These are phyloP conservation scores for Myotis vivesi DNA, from an alignment of 2,797 vertebrate genomes.

Conservation along the genomic window DNA sequence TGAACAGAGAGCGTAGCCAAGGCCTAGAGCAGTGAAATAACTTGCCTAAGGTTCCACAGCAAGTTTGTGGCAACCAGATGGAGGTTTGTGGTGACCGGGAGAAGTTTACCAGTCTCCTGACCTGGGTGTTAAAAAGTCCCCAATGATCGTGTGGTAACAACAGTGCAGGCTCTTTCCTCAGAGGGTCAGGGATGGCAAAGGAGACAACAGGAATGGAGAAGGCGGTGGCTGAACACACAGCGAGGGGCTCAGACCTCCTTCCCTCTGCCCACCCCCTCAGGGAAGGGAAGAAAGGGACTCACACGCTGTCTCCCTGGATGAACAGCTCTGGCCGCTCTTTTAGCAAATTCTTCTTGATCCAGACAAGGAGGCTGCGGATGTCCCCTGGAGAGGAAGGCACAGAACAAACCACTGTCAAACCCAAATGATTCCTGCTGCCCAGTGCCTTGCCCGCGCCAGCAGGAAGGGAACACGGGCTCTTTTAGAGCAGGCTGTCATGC, in stretches of 20 bases:
- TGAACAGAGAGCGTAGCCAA: not conserved
- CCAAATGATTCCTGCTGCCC: not conserved
- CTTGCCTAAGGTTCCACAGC: not conserved
- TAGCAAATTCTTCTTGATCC: slow-evolving; percentile 95
- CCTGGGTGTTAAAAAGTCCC: not conserved
- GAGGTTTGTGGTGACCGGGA: not conserved
- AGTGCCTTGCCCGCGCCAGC: not conserved
- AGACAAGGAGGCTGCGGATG: slow-evolving; percentile 94
- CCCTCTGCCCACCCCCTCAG: not conserved
- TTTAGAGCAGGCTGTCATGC: not conserved
- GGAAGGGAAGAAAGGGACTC: slow-evolving; percentile 82
- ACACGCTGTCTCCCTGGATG: slow-evolving; percentile 97
- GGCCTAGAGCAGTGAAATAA: not conserved
- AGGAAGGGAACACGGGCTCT: not conserved
- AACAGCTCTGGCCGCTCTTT: slow-evolving; percentile 96
- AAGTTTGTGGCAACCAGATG: not conserved
- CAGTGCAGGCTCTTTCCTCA: not conserved
- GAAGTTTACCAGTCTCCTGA: not conserved
- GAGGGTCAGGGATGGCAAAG: not conserved
- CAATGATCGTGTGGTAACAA: not conserved
- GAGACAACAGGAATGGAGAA: not conserved
- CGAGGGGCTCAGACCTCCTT: too few relatives aligned
- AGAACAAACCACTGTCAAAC: slow-evolving; percentile 47
- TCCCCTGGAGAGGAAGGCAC: slow-evolving; percentile 88
- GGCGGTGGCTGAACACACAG: not conserved